These are phyloP conservation scores for Synaphobranchus kaupii DNA, from an alignment of 2,797 vertebrate genomes.

Conservation along the genomic window DNA sequence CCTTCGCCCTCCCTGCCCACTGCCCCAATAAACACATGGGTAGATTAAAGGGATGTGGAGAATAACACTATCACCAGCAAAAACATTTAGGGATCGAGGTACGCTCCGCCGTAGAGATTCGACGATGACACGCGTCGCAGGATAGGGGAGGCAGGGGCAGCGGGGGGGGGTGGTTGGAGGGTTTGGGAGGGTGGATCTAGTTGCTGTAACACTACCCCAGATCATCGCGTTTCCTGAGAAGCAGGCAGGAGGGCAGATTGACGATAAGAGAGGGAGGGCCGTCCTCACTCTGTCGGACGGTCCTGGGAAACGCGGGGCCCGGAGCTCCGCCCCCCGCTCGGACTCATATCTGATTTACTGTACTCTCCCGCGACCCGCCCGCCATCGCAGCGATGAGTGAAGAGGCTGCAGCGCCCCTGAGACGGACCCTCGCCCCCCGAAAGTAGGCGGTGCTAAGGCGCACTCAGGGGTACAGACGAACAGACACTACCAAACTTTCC, in stretches of 20 bases:
- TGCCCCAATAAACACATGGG: background rate
- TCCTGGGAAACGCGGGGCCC: background rate
- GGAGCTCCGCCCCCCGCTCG: background rate
- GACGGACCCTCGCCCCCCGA: background rate
- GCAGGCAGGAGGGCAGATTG: background rate
- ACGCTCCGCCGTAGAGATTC: background rate
- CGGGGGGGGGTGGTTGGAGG: background rate
- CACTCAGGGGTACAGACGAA: background rate
- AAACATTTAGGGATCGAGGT: background rate
- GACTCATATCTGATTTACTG: slow-evolving; percentile 10
- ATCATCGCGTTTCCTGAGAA: background rate
- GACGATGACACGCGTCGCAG: background rate
- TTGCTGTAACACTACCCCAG: slow-evolving; percentile 3
- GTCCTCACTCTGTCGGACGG: background rate
- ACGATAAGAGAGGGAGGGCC: slow-evolving; percentile 14
- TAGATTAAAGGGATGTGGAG: background rate
- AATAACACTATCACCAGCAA: background rate
- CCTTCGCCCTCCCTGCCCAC: background rate
- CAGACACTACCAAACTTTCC: background rate
- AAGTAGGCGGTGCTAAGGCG: background rate
- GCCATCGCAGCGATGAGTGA: background rate
- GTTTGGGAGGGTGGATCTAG: background rate
- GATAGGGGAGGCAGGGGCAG: background rate
- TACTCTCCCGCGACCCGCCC: background rate
- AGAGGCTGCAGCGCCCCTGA: background rate